Conservation (phyloP, 2,113 vertebrate genomes). For the Sinosuthora webbiana region DNA sequence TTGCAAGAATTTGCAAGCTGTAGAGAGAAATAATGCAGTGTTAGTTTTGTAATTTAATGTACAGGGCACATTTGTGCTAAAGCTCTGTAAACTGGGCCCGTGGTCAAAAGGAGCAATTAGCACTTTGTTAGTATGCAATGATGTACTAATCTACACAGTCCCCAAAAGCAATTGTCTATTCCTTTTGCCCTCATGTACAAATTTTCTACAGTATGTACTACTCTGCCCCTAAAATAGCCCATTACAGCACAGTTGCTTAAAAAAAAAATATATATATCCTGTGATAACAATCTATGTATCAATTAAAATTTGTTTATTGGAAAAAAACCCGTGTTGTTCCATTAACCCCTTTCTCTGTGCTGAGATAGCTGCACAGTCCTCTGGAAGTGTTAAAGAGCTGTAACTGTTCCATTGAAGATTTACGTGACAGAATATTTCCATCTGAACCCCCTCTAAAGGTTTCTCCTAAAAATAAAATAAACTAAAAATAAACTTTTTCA, state of each 20-base stretch:
- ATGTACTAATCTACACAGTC: slow-evolving; percentile 79
- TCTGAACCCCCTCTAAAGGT: not conserved
- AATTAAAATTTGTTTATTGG: slow-evolving; percentile 51
- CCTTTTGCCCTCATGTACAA: slow-evolving; percentile 62
- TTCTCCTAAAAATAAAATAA: too few species aligned
- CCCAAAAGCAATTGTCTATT: slow-evolving; percentile 78
- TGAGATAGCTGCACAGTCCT: not conserved
- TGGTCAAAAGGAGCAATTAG: slow-evolving; percentile 85
- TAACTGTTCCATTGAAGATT: not conserved
- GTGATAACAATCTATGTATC: slow-evolving; percentile 14
- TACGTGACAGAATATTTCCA: not conserved
- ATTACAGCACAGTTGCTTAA: not conserved
- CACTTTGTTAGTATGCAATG: slow-evolving; percentile 81
- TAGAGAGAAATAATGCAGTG: slow-evolving; percentile 79
- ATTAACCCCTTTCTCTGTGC: not conserved
- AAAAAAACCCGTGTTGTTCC: not conserved
- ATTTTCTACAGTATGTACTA: slow-evolving; percentile 39
- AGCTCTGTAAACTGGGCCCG: slow-evolving; percentile 76
- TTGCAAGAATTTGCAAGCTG: slow-evolving; percentile 78
- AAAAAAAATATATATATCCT: not conserved
- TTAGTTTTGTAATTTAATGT: slow-evolving; percentile 77
- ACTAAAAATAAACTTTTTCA: not conserved
- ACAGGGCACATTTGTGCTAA: slow-evolving; percentile 75
- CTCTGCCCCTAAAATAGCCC: slow-evolving; percentile 53
- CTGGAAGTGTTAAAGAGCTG: not conserved